phyloP scores from a whole-genome alignment of 2,113 vertebrate genomes.

The Ammodytes dubius region DNA sequence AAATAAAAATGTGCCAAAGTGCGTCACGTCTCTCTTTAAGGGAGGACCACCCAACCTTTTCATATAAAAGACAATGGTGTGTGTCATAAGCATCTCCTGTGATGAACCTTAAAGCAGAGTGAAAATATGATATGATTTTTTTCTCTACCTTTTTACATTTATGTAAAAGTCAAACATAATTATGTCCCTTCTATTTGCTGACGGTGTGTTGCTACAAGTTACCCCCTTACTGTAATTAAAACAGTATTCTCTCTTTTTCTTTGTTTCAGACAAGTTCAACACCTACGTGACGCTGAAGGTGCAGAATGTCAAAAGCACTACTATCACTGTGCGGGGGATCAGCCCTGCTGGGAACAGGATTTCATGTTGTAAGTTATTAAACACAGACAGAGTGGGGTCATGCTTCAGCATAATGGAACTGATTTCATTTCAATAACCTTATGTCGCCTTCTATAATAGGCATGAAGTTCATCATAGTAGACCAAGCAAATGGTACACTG shows the following conservation, averaged over 20 bases:
- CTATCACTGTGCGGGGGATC: conserved; percentile 84
- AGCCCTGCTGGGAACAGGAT: conserved; percentile 88
- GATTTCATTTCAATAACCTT: neutral
- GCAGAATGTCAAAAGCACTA: conserved; percentile 88
- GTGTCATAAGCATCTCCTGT: too few relatives aligned
- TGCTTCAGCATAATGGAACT: neutral
- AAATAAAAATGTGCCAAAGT: too few relatives aligned
- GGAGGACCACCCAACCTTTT: too few relatives aligned
- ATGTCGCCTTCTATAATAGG: neutral
- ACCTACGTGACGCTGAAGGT: conserved; percentile 87
- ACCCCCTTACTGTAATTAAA: neutral
- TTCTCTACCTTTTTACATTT: neutral
- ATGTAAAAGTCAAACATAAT: neutral
- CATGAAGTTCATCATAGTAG: neutral
- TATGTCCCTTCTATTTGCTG: neutral
- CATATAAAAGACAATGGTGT: too few relatives aligned
- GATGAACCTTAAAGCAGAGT: too few relatives aligned
- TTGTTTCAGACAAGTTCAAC: conserved; percentile 85
- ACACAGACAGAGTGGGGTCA: neutral
- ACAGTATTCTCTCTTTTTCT: neutral
- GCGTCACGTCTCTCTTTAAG: too few relatives aligned
- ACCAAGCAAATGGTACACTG: neutral
- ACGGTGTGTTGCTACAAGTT: neutral
- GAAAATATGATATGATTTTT: too few relatives aligned
- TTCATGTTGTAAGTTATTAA: conserved; percentile 87